Base-by-base conservation (phyloP, 2,888 invertebrate species). In the Nomada ferruginata region DNA sequence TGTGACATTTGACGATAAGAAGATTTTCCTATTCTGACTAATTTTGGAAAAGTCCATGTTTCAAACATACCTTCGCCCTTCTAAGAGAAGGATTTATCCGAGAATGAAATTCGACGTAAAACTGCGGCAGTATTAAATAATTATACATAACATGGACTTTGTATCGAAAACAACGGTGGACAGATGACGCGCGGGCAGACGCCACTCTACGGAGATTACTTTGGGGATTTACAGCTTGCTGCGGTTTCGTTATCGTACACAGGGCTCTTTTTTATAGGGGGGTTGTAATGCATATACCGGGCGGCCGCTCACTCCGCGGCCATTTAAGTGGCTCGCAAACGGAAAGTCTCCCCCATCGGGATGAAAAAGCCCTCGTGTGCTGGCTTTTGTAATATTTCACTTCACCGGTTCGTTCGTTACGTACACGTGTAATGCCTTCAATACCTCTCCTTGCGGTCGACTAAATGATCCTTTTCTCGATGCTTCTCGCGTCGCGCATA, bases 221-320 rank as follows among this genome's bases (percentile, higher is more conserved):
- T 75, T 53, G 75, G 83, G 72, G 81, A 84, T 72, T 79, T 81
- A 78, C 52, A 61, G 69, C 71, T 78, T 72, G 77, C 50, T 36
- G 78, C 76, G 86, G 79, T 86, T 80, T 84, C 81, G 76, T 84
- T 87, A 84, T 87, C 88, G 77, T 82, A 82, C 74, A 69, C 76
- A 76, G 60, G 50, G 61, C 61, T 83, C 73, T 36, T 81, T 55
- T 83, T 64, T 60, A 71, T 23, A 61, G 50, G 44, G 53, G 53
- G 64, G 65, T 75, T 75, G 77, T 73, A 83, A 87, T 69, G 77
- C 79, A 63, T 73, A 84, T 66, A 77, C 57, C 72, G 61, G 59
- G 57, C 73, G 69, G 29, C 11, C 36, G 52, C 53, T 47, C 59
- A 60, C 57, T 69, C 47, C 78, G 75, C 66, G 69, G 74, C 69